Evolutionary conservation across 2,797 vertebrate genomes (phyloP).

Genomic region (Chromobotia macracanthus): DNA sequence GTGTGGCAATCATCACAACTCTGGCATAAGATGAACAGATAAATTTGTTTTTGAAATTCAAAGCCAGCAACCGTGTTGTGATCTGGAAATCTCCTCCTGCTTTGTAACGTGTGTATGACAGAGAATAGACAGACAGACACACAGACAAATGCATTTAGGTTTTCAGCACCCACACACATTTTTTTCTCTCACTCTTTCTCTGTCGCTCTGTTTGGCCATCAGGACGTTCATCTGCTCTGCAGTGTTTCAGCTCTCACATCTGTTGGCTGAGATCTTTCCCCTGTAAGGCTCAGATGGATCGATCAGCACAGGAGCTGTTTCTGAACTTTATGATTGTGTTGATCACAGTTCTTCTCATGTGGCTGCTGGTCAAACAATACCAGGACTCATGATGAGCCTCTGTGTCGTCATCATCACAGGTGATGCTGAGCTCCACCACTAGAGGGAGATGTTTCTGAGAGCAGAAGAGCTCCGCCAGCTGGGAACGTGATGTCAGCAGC

Average conservation of each 20-base stretch:
- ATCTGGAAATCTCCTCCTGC: too few relatives aligned
- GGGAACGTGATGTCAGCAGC: neutral
- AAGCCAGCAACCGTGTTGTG: too few relatives aligned
- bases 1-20: too few relatives aligned
- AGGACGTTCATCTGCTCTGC: neutral
- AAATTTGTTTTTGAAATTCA: too few relatives aligned
- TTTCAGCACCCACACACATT: neutral
- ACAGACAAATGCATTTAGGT: too few relatives aligned
- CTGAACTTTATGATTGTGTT: conserved; percentile 96
- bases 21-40: too few relatives aligned
- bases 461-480: neutral
- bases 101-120: too few relatives aligned
- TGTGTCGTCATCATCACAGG: neutral
- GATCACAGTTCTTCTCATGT: conserved; percentile 94
- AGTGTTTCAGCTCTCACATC: neutral
- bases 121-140: too few relatives aligned
- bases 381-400: conserved; percentile 78
- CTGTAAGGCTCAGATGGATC: conserved; percentile 87
- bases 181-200: conserved; percentile 1
- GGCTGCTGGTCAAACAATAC: conserved; percentile 93
- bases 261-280: neutral
- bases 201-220: neutral
- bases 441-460: neutral
- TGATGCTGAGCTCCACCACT: conserved; percentile 35
- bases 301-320: conserved; percentile 86